Evolutionary conservation across 2,113 vertebrate species (phyloP).

Genomic region (Sialia sialis): DNA sequence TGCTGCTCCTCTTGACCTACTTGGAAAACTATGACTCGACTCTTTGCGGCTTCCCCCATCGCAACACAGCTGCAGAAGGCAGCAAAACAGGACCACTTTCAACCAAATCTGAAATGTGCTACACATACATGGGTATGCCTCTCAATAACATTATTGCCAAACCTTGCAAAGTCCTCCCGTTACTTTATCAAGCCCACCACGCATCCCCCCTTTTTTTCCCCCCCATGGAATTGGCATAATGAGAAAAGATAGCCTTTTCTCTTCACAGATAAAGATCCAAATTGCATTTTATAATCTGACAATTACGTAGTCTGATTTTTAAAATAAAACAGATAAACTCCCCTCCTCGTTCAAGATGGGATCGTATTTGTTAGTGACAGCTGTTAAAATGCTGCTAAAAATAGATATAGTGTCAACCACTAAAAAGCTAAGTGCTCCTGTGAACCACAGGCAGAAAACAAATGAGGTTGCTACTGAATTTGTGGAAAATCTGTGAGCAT

Average conservation of each 20-base stretch:
- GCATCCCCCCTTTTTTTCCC: not conserved
- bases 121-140: not conserved
- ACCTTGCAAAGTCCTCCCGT: not conserved
- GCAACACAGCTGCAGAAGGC: slow-evolving; percentile 3
- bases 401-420: slow-evolving; percentile 58
- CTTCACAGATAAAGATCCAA: slow-evolving; percentile 32
- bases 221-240: not conserved
- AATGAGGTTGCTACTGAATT: slow-evolving; percentile 51
- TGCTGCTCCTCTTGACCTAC: slow-evolving; percentile 58
- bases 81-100: not conserved
- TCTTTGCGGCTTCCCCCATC: not conserved
- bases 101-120: not conserved
- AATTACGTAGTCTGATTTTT: slow-evolving; percentile 28
- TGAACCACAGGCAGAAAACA: slow-evolving; percentile 66
- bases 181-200: not conserved
- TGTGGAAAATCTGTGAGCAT: slow-evolving; percentile 36
- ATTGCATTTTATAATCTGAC: slow-evolving; percentile 45
- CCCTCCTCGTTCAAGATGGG: slow-evolving; percentile 59
- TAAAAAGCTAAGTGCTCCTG: slow-evolving; percentile 67
- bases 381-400: slow-evolving; percentile 78
- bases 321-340: slow-evolving; percentile 55
- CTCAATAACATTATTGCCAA: not conserved
- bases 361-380: slow-evolving; percentile 73
- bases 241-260: slow-evolving; percentile 19
- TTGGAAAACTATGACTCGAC: slow-evolving; percentile 55